A percentile compares a stretch with the other conserved stretches of the same genome.
Conservation (phyloP, 2,113 vertebrate genomes). For the Ramphastos sulfuratus region DNA sequence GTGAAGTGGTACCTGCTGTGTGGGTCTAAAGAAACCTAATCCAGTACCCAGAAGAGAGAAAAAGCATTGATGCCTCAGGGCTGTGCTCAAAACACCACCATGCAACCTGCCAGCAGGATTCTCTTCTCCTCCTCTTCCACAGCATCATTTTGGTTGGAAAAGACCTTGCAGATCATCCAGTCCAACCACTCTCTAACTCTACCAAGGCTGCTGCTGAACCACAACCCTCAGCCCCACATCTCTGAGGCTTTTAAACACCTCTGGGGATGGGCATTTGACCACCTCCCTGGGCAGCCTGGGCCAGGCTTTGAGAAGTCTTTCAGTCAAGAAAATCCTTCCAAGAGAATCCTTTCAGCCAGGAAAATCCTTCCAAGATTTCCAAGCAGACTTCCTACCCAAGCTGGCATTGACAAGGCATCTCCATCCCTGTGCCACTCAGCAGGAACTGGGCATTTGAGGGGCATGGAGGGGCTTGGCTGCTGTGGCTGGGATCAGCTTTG, state of each 20-base stretch:
- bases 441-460: not conserved
- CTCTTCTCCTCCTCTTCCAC: not conserved
- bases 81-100: not conserved
- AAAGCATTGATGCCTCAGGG: not conserved
- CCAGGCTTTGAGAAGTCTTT: too few relatives aligned
- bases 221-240: too few relatives aligned
- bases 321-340: not conserved
- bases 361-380: not conserved
- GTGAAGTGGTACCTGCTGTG: rapidly evolving
- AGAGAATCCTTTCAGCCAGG: not conserved
- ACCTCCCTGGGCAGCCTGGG: too few relatives aligned
- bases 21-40: not conserved
- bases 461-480: too few relatives aligned
- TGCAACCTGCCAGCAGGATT: rapidly evolving
- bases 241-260: too few relatives aligned
- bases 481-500: too few relatives aligned
- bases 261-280: too few relatives aligned
- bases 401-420: rapidly evolving
- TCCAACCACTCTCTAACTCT: too few relatives aligned
- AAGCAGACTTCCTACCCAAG: not conserved
- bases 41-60: not conserved
- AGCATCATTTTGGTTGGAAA: not conserved
- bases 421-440: rapidly evolving
- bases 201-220: too few relatives aligned
- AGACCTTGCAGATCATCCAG: too few relatives aligned